A percentile compares a stretch with the other conserved stretches of the same genome.
phyloP scores from a whole-genome alignment of 2,888 invertebrate genomes.

The Busseola fusca region DNA sequence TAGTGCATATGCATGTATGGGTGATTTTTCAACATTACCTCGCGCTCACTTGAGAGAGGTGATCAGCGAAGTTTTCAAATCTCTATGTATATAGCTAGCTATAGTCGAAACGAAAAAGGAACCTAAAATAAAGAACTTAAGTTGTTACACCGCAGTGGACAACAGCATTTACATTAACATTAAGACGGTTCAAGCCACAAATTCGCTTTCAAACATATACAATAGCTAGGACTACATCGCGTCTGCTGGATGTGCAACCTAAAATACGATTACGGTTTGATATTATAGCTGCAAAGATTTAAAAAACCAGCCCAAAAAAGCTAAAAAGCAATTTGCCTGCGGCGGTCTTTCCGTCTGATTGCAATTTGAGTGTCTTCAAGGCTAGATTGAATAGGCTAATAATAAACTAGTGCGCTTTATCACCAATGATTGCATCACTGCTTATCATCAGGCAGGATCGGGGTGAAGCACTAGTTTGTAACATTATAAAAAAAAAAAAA shows the following conservation, averaged over 20 bases:
- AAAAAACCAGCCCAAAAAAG: neutral
- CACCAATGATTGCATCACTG: too few relatives aligned
- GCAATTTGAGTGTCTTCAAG: too few relatives aligned
- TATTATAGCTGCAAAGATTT: neutral
- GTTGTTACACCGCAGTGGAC: slow-evolving; percentile 35
- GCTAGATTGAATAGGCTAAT: too few relatives aligned
- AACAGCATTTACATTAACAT: slow-evolving; percentile 11
- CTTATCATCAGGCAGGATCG: too few relatives aligned
- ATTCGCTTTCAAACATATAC: slow-evolving; percentile 49
- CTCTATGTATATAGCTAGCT: neutral
- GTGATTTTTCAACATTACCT: too few relatives aligned
- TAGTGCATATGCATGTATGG: too few relatives aligned
- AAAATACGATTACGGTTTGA: slow-evolving; percentile 32
- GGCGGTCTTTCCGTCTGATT: too few relatives aligned
- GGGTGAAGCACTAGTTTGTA: too few relatives aligned
- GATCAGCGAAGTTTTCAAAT: neutral
- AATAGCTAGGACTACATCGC: slow-evolving; percentile 27
- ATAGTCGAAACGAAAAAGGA: neutral
- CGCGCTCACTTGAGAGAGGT: neutral
- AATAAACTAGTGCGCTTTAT: too few relatives aligned
- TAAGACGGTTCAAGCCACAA: slow-evolving; percentile 43
- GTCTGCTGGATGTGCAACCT: slow-evolving; percentile 20
- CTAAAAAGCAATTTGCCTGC: too few relatives aligned
- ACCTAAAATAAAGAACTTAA: neutral
- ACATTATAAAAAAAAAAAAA: too few relatives aligned